These are phyloP conservation scores for Lucilia sericata DNA, from an alignment of 1,140 invertebrate species.

Conservation along the genomic window DNA sequence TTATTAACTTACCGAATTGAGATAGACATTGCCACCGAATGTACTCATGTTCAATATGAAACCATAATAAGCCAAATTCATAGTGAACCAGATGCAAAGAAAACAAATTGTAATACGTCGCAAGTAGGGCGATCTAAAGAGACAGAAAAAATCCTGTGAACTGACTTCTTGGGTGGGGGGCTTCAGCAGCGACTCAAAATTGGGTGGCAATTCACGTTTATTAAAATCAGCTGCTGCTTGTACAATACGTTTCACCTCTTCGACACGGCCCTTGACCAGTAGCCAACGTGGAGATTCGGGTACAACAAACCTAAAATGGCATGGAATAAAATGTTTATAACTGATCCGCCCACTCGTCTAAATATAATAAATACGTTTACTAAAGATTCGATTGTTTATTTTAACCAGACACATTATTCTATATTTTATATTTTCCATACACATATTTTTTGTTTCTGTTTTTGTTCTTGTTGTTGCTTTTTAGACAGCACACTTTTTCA, in stretches of 20 bases:
- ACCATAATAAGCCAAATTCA: slow-evolving; percentile 81
- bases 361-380: not conserved
- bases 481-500: not conserved
- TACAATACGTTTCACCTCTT: slow-evolving; percentile 78
- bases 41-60: slow-evolving; percentile 78
- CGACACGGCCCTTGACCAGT: slow-evolving; percentile 77
- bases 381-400: slow-evolving; percentile 7
- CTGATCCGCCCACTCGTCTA: not conserved
- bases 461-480: not conserved
- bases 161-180: slow-evolving; percentile 66
- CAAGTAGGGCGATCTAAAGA: slow-evolving; percentile 74
- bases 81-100: slow-evolving; percentile 78
- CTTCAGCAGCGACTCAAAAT: slow-evolving; percentile 74
- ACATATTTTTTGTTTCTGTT: not conserved
- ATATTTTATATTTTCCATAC: not conserved
- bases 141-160: slow-evolving; percentile 71
- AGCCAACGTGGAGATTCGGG: slow-evolving; percentile 90
- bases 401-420: not conserved
- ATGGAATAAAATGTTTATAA: not conserved
- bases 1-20: slow-evolving; percentile 73
- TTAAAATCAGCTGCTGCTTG: slow-evolving; percentile 77
- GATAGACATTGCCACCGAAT: slow-evolving; percentile 77
- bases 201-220: slow-evolving; percentile 71
- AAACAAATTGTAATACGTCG: slow-evolving; percentile 76
- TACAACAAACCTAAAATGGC: slow-evolving; percentile 75